A percentile compares a stretch with the other conserved stretches of the same genome.
Evolutionary conservation across 2,113 vertebrate genomes (phyloP).

Genomic region (Hassar affinis): DNA sequence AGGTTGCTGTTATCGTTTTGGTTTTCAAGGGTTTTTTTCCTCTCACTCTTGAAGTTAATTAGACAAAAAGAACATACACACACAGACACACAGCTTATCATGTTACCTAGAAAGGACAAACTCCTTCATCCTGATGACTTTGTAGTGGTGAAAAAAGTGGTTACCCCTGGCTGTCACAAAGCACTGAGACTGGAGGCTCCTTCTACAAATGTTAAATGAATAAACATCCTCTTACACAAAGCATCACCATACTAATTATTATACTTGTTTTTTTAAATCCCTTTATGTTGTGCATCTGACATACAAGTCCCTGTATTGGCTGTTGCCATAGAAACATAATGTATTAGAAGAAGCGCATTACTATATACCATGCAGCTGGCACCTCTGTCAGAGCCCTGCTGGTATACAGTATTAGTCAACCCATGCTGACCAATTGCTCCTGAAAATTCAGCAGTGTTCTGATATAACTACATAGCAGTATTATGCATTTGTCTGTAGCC

Average conservation of each 20-base stretch:
- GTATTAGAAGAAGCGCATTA: too few relatives aligned
- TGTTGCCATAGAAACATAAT: neutral
- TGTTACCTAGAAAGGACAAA: neutral
- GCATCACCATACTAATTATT: neutral
- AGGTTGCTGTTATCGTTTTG: neutral
- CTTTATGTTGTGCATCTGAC: neutral
- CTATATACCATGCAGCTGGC: neutral
- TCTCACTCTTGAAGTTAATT: neutral
- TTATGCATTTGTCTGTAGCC: constrained; percentile 70
- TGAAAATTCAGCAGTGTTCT: neutral
- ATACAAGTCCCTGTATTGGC: too few relatives aligned
- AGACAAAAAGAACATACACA: neutral
- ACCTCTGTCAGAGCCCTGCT: neutral
- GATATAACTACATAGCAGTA: neutral
- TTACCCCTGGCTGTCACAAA: neutral
- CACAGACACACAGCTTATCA: neutral
- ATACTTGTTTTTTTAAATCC: neutral
- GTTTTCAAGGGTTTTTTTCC: neutral
- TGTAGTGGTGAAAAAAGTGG: neutral
- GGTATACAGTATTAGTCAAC: neutral
- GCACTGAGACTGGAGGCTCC: neutral
- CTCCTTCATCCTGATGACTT: neutral
- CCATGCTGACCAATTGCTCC: neutral
- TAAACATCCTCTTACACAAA: neutral
- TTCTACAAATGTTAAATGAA: neutral